Percentiles rank a stretch among this genome's conserved stretches.
phyloP scores from a whole-genome alignment of 2,797 vertebrate species.

The Steatocranus sp. region DNA sequence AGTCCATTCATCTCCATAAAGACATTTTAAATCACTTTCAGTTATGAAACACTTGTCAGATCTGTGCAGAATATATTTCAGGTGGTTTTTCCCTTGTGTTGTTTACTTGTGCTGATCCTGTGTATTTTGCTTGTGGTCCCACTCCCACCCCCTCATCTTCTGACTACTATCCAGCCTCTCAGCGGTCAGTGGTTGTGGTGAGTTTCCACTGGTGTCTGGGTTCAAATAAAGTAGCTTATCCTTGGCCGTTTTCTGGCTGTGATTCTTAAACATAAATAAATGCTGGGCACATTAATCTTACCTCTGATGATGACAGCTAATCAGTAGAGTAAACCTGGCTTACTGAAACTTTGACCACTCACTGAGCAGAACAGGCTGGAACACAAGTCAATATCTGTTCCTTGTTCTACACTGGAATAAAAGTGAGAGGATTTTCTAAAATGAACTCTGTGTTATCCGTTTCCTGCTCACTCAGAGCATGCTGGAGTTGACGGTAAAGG shows the following conservation, averaged over 20 bases:
- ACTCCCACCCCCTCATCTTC: conserved; percentile 49
- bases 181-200: conserved; percentile 69
- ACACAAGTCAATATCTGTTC: conserved; percentile 22
- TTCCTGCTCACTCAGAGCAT: conserved; percentile 70
- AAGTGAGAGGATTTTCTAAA: background rate
- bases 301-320: conserved; percentile 53
- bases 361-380: conserved; percentile 2
- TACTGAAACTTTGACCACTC: conserved; percentile 12
- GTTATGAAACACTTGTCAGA: conserved; percentile 59
- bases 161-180: conserved; percentile 66
- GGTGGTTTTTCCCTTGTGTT: conserved; percentile 66
- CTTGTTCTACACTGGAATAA: background rate
- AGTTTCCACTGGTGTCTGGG: conserved; percentile 69
- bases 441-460: background rate
- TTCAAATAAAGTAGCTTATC: conserved; percentile 61
- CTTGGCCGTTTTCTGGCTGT: conserved; percentile 35
- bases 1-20: conserved; percentile 36
- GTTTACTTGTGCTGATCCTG: conserved; percentile 73
- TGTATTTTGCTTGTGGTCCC: conserved; percentile 75
- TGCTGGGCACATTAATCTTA: conserved; percentile 48
- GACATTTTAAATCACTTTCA: conserved; percentile 26
- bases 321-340: conserved; percentile 21
- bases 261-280: conserved; percentile 61
- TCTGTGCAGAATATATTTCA: conserved; percentile 59
- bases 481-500: conserved; percentile 70